Evolutionary conservation across 2,888 invertebrate species (phyloP).

Genomic region (Synergus gifuensis): DNA sequence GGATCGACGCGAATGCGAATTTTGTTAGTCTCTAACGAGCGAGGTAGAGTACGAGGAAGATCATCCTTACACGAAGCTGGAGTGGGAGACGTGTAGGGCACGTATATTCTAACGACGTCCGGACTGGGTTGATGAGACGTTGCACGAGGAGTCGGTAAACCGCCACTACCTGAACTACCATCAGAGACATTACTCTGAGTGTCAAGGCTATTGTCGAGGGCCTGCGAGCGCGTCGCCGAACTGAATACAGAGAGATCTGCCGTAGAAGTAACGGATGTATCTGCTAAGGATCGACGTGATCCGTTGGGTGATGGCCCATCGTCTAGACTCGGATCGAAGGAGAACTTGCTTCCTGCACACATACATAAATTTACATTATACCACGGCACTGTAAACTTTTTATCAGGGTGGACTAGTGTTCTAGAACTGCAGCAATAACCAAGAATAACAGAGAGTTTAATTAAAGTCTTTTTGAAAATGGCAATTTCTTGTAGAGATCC

Average conservation of each 20-base stretch:
- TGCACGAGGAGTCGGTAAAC: constrained; percentile 81
- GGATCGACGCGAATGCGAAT: constrained; percentile 86
- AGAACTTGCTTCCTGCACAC: constrained; percentile 82
- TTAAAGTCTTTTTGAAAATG: background rate
- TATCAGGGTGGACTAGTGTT: background rate
- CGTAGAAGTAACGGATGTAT: constrained; percentile 91
- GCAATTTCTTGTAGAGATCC: background rate
- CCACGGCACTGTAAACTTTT: constrained; percentile 34
- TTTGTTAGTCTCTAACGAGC: constrained; percentile 83
- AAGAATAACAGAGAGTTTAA: background rate
- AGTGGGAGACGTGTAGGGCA: constrained; percentile 85
- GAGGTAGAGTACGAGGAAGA: constrained; percentile 78
- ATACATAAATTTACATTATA: constrained; percentile 57
- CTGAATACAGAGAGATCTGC: constrained; percentile 90
- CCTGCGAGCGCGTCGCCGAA: constrained; percentile 85
- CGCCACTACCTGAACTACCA: constrained; percentile 84
- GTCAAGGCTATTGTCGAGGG: constrained; percentile 86
- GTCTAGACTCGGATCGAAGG: constrained; percentile 83
- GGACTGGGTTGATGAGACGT: constrained; percentile 85
- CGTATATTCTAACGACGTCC: constrained; percentile 88
- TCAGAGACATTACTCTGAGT: constrained; percentile 88
- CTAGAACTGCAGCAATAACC: background rate
- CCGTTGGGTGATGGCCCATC: constrained; percentile 86
- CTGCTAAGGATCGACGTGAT: constrained; percentile 88
- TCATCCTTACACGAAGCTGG: constrained; percentile 81